phyloP scores from a whole-genome alignment of 1,140 invertebrate genomes.

The Bombus pascuorum region DNA sequence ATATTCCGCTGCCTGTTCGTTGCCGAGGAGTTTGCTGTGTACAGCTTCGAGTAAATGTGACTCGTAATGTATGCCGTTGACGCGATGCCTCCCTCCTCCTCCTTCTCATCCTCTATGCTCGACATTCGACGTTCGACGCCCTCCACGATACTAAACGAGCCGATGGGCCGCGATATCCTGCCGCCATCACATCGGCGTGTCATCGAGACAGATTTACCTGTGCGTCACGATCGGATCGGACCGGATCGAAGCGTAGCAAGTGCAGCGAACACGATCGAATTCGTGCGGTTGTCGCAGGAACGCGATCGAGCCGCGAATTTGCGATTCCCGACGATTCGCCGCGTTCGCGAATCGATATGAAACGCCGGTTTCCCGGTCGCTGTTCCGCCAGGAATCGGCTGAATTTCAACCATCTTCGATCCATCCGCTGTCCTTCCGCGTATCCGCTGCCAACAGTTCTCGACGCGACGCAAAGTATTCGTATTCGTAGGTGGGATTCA shows the following conservation, averaged over 20 bases:
- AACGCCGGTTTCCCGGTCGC: background rate
- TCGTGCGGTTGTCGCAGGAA: background rate
- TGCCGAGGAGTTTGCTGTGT: conserved; percentile 35
- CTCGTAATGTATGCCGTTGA: conserved; percentile 62
- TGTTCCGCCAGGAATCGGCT: background rate
- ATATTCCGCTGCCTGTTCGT: background rate
- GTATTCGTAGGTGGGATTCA: conserved; percentile 1
- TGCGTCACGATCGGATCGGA: conserved; percentile 14
- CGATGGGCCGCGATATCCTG: conserved; percentile 77
- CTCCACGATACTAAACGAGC: conserved; percentile 79
- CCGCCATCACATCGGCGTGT: conserved; percentile 73
- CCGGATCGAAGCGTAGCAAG: conserved; percentile 21
- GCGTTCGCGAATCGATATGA: conserved; percentile 34
- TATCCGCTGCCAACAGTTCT: background rate
- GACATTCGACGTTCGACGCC: conserved; percentile 66
- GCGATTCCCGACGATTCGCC: conserved; percentile 17
- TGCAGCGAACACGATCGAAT: conserved; percentile 11
- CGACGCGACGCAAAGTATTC: conserved; percentile 19
- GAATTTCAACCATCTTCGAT: conserved; percentile 29
- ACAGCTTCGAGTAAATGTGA: conserved; percentile 70
- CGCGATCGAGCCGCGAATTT: background rate
- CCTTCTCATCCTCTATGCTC: background rate
- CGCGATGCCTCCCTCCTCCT: conserved; percentile 71
- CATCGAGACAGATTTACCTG: conserved; percentile 65
- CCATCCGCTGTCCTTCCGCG: background rate